Evolutionary conservation across 2,113 vertebrate genomes (phyloP).

Genomic region (Dipodomys merriami): DNA sequence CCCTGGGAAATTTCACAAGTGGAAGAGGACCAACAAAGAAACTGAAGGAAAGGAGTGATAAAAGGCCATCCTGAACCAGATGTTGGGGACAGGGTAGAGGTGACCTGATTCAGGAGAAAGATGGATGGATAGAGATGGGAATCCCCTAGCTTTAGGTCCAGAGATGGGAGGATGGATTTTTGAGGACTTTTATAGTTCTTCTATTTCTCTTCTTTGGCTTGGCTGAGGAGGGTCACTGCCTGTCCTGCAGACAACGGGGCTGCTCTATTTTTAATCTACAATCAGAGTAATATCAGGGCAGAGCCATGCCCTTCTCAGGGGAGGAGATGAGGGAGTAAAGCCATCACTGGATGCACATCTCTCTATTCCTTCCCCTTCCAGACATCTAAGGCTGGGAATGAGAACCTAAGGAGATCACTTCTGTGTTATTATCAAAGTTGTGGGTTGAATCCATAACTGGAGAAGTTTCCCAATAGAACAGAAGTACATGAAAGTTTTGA

Average conservation of each 20-base stretch:
- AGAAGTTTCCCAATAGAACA: neutral
- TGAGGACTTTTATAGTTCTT: neutral
- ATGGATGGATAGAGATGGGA: neutral
- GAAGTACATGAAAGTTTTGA: neutral
- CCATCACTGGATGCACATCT: neutral
- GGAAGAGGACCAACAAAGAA: neutral
- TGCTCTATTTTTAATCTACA: no score
- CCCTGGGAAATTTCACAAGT: neutral
- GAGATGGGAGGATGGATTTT: neutral
- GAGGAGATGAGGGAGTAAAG: neutral
- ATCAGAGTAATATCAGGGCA: neutral
- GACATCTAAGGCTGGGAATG: no score
- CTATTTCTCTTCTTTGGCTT: neutral
- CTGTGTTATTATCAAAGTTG: neutral
- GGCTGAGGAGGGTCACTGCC: neutral
- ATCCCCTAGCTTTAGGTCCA: neutral
- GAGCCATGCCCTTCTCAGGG: neutral
- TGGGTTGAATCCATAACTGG: neutral
- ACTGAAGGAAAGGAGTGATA: neutral
- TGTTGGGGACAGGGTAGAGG: neutral
- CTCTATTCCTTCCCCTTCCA: neutral
- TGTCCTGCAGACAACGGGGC: neutral
- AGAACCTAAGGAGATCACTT: neutral
- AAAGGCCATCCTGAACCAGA: neutral
- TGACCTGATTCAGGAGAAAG: neutral